Base-by-base conservation (phyloP, 2,888 invertebrate genomes). In the Cyclophora punctaria region DNA sequence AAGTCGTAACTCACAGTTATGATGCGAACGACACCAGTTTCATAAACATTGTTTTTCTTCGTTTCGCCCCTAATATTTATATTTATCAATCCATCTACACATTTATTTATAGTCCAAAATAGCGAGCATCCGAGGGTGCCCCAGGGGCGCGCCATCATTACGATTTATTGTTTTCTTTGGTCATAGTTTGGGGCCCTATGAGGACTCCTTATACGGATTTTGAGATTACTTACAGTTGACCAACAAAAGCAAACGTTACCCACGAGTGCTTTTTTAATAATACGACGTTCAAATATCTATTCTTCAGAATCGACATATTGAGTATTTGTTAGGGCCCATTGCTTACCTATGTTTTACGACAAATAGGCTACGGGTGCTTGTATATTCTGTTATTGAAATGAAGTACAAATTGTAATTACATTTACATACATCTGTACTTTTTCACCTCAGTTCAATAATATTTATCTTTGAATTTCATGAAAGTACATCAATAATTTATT, bases 71-170 rank as follows among this genome's bases (percentile, higher is more conserved):
- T 80, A 84, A 86, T 88, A 87, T 88, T 88, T 88, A 86, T 88
- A 87, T 88, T 88, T 87, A 88, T 88, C 87, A 88, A 87, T 87
- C 83, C 85, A 87, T 88, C 87, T 88, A 86, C 85, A 83, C 85
- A 86, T 87, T 87, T 87, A 86, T 86, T 85, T 88, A 85, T 87
- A 87, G 86, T 83, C 73, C 73, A 80, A 81, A 87, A 86, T 85
- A 84, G 86, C 84, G 80, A 81, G 80, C 81, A 79, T 81, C 80
- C 75, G 78, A 84, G 86, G 86, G 86, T 80, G 80, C 83, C 81
- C 81, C 68, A 66, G 83, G 82, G 83, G 80, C 74, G 71, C 71
- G 71, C 80, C 76, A 78, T 85, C 85, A 81, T 83, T 83, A 81
- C 81, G 75, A 88, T 87, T 88, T 87, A 88, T 88, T 85, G 86